These are phyloP conservation scores for Thalassophryne amazonica DNA, from an alignment of 2,797 vertebrate species.

Conservation along the genomic window DNA sequence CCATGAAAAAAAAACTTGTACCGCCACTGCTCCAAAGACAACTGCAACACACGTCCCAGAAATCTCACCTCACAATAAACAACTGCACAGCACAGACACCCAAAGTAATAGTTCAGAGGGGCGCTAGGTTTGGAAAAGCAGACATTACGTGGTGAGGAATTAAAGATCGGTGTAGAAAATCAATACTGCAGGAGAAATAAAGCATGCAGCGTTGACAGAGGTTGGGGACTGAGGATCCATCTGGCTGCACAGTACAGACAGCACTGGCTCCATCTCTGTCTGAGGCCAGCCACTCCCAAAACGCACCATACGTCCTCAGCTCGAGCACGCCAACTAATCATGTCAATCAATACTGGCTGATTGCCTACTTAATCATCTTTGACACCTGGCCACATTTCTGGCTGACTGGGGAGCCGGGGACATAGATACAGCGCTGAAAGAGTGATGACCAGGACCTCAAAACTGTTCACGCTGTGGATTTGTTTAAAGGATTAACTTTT, in stretches of 20 bases:
- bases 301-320: slow-evolving; percentile 50
- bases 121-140: slow-evolving; percentile 57
- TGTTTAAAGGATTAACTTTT: slow-evolving; percentile 50
- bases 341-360: slow-evolving; percentile 79
- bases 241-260: slow-evolving; percentile 58
- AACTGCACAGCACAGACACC: slow-evolving; percentile 32
- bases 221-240: slow-evolving; percentile 60
- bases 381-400: slow-evolving; percentile 63
- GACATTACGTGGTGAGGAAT: slow-evolving; percentile 64
- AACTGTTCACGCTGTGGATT: slow-evolving; percentile 42
- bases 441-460: slow-evolving; percentile 48
- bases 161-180: slow-evolving; percentile 71
- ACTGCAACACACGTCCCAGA: slow-evolving; percentile 8
- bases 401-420: slow-evolving; percentile 44
- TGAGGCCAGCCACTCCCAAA: slow-evolving; percentile 52
- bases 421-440: slow-evolving; percentile 45
- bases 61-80: slow-evolving; percentile 24
- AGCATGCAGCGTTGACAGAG: slow-evolving; percentile 68
- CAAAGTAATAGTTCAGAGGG: slow-evolving; percentile 57
- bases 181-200: slow-evolving; percentile 77
- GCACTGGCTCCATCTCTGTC: slow-evolving; percentile 60
- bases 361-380: slow-evolving; percentile 76
- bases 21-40: slow-evolving; percentile 29
- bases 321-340: slow-evolving; percentile 69
- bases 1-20: no score